Percentiles rank a stretch among this genome's conserved stretches.
phyloP scores from a whole-genome alignment of 2,113 vertebrate genomes.

The Tragelaphus imberbis region DNA sequence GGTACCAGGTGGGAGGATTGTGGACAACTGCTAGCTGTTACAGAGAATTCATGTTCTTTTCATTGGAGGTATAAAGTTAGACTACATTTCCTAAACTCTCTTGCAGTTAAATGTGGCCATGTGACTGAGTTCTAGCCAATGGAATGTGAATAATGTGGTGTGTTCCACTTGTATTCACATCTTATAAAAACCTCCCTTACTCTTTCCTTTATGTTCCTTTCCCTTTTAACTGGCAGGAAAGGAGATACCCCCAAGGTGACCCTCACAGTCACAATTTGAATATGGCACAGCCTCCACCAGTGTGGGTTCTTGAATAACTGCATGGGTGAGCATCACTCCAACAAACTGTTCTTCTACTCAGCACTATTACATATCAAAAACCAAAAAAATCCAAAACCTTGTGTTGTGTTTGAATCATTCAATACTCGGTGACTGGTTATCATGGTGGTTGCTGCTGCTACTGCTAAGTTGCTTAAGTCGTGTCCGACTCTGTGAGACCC shows the following conservation, averaged over 20 bases:
- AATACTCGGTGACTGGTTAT: neutral
- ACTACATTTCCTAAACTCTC: neutral
- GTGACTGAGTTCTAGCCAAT: neutral
- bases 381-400: neutral
- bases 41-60: neutral
- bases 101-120: neutral
- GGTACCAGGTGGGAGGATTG: fast-evolving
- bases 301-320: neutral
- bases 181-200: neutral
- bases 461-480: no score
- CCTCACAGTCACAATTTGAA: neutral
- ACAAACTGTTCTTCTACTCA: neutral
- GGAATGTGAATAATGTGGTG: neutral
- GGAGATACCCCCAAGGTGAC: neutral
- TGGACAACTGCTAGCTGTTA: neutral
- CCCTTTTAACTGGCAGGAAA: neutral
- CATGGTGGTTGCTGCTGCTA: no score
- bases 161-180: neutral
- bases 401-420: neutral
- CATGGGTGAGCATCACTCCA: neutral
- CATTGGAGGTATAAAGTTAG: neutral
- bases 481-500: fast-evolving
- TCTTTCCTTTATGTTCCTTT: neutral
- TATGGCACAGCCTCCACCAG: neutral
- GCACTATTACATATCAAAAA: neutral